Evolutionary conservation across 2,888 invertebrate genomes (phyloP), one percentile per base, ranked within the genome.

Genomic region (Escarpia spicata): DNA sequence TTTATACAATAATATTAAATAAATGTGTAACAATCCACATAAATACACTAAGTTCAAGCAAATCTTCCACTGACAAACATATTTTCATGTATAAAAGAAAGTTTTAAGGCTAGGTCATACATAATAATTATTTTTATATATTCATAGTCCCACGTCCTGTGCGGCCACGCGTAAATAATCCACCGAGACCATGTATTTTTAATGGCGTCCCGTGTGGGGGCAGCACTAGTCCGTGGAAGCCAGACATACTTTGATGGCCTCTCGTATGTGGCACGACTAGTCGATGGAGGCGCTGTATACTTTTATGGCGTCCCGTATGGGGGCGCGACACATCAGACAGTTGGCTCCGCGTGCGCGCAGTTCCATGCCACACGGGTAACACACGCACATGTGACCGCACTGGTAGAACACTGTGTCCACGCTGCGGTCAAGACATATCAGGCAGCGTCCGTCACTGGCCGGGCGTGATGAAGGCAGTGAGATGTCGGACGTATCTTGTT

Each of bases 371-470:
- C 96, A 96, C n/a, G 94, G 93, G 93, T 95, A 95, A 93, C 96
- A 96, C 26, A 96, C 94, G 93, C 96, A 96, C 94, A 96, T 95
- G 93, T 96, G 96, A 43, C 96, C 96, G 95, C 96, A 96, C 94
- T 96, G 95, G 93, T 96, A 96, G 43, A 96, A 94, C 19, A 96
- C 96, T 2, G 96, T 95, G 94, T 96, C 96, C 37, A 95, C 95
- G 90, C 94, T 93, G 43, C 94, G 95, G 52, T 96, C 96, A 93
- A 96, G 94, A 92, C 96, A 96, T 91, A 96, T 96, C 43, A 96
- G 93, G 94, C 96, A 96, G 92, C 95, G 95, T 1, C 95, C 94
- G 94, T 96, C 96, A 92, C 94, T 95, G n/a, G 95, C 94, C 52
- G 96, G 96, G 3, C 90, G 45, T 15, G 93, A 43, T 26, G 19